Evolutionary conservation across 2,797 vertebrate species (phyloP).

Genomic region (Neostethus bicornis): DNA sequence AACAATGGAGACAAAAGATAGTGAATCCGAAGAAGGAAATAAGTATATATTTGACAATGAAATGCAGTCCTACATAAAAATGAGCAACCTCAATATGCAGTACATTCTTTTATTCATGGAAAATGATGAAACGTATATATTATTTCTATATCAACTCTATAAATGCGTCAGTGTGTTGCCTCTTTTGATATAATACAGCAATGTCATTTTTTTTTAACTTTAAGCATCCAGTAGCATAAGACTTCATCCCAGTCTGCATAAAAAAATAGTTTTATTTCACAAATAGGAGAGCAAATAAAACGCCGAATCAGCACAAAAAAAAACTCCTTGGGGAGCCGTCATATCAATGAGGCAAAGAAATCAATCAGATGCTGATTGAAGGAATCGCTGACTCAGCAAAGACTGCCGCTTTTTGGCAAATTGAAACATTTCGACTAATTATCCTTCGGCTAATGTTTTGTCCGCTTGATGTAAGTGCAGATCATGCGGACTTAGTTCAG

Average conservation of each 20-base stretch:
- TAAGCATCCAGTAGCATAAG: slow-evolving; percentile 19
- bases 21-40: too few relatives aligned
- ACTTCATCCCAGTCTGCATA: neutral
- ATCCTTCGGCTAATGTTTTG: slow-evolving; percentile 18
- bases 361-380: slow-evolving; percentile 59
- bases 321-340: slow-evolving; percentile 34
- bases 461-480: too few relatives aligned
- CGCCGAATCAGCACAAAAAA: slow-evolving; percentile 48
- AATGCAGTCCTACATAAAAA: too few relatives aligned
- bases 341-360: slow-evolving; percentile 59
- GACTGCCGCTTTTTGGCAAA: slow-evolving; percentile 30
- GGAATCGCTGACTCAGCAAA: slow-evolving; percentile 47
- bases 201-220: too few relatives aligned
- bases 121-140: too few relatives aligned
- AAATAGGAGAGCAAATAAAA: slow-evolving; percentile 34
- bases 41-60: too few relatives aligned
- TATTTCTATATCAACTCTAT: slow-evolving; percentile 19
- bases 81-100: too few relatives aligned
- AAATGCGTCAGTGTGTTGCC: neutral
- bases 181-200: neutral
- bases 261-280: slow-evolving; percentile 6
- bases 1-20: too few relatives aligned
- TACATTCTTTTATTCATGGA: too few relatives aligned
- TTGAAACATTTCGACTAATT: slow-evolving; percentile 20
- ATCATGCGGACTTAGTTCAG: too few relatives aligned